Conservation (phyloP, 2,113 vertebrate genomes). For the Charina bottae region DNA sequence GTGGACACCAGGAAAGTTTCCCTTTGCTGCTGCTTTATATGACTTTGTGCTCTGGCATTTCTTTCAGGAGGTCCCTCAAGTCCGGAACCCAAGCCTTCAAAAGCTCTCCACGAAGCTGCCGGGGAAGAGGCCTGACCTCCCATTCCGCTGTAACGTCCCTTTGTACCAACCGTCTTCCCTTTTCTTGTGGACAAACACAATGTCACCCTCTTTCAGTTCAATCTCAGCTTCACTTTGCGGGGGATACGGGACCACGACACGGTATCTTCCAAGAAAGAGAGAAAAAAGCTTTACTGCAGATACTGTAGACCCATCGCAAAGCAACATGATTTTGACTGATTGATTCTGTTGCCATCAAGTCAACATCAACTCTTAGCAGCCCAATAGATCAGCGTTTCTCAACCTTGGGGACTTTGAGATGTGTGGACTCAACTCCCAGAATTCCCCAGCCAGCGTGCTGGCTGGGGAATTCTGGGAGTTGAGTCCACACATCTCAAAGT, state of each 20-base stretch:
- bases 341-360: neutral
- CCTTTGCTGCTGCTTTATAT: slow-evolving; percentile 57
- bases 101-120: slow-evolving; percentile 98
- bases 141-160: slow-evolving; percentile 94
- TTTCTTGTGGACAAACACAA: slow-evolving; percentile 98
- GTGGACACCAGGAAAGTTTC: slow-evolving; percentile 61
- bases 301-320: neutral
- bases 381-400: neutral
- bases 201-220: slow-evolving; percentile 94
- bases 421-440: no score
- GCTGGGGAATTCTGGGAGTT: no score
- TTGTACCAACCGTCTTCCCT: slow-evolving; percentile 98
- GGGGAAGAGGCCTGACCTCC: slow-evolving; percentile 94
- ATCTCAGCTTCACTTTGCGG: slow-evolving; percentile 98
- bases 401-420: no score
- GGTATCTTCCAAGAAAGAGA: slow-evolving; percentile 80
- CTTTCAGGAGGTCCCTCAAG: slow-evolving; percentile 52
- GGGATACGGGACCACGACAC: slow-evolving; percentile 93
- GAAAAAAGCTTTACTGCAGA: neutral
- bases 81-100: slow-evolving; percentile 70
- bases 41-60: slow-evolving; percentile 66
- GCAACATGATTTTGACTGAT: neutral
- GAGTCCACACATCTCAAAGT: no score
- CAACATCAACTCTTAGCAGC: neutral
- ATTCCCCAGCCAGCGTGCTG: no score